Conservation (phyloP, 2,888 invertebrate genomes). For the Tinea trinotella region DNA sequence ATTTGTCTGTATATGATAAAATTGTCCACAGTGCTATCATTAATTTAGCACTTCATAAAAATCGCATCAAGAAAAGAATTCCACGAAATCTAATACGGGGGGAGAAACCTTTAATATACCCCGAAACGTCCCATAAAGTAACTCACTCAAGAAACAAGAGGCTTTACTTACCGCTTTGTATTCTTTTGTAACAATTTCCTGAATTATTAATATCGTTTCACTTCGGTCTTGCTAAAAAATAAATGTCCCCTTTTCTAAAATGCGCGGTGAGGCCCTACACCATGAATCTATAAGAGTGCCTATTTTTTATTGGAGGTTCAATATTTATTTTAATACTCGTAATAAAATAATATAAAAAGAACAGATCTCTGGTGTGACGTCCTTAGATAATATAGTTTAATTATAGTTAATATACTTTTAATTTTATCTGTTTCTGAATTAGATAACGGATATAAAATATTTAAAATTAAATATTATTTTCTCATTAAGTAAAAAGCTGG, state of each 20-base stretch:
- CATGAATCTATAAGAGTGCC: background rate
- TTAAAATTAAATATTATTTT: too few species aligned
- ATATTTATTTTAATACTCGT: too few species aligned
- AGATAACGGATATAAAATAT: too few species aligned
- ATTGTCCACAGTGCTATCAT: background rate
- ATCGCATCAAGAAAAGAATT: background rate
- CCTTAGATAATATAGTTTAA: too few species aligned
- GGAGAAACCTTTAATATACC: constrained; percentile 41
- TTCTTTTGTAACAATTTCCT: constrained; percentile 57
- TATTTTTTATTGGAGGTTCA: background rate
- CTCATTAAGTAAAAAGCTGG: too few species aligned
- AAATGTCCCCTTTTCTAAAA: constrained; percentile 29
- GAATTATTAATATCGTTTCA: constrained; percentile 58
- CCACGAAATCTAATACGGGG: constrained; percentile 35
- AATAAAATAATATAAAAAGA: too few species aligned
- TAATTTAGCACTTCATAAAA: constrained; percentile 2
- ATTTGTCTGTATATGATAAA: background rate
- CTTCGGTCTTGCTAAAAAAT: constrained; percentile 39
- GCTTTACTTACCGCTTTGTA: constrained; percentile 49
- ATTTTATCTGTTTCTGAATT: too few species aligned
- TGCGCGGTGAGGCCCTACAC: constrained; percentile 24
- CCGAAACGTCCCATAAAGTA: constrained; percentile 35
- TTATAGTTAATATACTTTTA: too few species aligned
- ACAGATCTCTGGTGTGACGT: too few species aligned
- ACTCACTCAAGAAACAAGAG: constrained; percentile 31